A percentile compares a stretch with the other conserved stretches of the same genome.
phyloP scores from a whole-genome alignment of 2,888 invertebrate genomes.

The Phorcus lineatus region DNA sequence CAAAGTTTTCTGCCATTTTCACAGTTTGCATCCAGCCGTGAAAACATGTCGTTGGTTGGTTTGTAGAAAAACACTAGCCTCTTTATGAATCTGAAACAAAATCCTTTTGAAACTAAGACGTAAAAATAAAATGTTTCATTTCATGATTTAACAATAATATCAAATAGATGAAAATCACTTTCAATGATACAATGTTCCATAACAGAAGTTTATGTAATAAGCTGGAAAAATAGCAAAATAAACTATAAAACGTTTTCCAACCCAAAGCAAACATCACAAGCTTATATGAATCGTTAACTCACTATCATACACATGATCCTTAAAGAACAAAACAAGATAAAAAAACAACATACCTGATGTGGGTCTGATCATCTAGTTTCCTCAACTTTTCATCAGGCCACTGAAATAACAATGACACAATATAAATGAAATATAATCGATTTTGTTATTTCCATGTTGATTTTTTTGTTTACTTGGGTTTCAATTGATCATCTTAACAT shows the following conservation, averaged over 20 bases:
- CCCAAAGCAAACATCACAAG: no score
- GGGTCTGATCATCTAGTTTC: conserved; percentile 81
- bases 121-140: neutral
- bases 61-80: conserved; percentile 89
- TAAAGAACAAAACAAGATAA: neutral
- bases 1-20: conserved; percentile 74
- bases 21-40: conserved; percentile 86
- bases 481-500: no score
- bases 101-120: neutral
- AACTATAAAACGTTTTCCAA: no score
- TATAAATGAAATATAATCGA: no score
- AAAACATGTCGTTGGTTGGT: conserved; percentile 91
- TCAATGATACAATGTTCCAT: no score
- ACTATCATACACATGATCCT: neutral
- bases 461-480: no score
- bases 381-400: conserved; percentile 77
- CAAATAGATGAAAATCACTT: neutral
- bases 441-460: no score
- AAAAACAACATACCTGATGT: conserved; percentile 76
- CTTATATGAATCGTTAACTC: no score
- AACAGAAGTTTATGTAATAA: no score
- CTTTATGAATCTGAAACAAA: conserved; percentile 80
- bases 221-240: no score
- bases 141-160: neutral
- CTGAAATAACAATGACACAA: conserved; percentile 51